A percentile compares a stretch with the other conserved stretches of the same genome.
phyloP scores from a whole-genome alignment of 2,113 vertebrate species.

The Phainopepla nitens region DNA sequence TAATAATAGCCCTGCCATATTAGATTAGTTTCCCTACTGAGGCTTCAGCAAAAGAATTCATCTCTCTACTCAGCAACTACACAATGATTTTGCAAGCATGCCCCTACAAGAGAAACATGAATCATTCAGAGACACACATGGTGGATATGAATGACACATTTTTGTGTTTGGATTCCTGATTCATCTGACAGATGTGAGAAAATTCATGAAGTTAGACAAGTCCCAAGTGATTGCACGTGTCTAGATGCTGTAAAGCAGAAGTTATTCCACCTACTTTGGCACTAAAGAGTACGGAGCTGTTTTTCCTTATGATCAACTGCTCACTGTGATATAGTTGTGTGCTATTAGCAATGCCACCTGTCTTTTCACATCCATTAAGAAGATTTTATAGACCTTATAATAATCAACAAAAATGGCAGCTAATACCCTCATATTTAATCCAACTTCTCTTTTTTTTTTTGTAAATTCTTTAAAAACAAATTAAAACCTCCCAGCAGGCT shows the following conservation, averaged over 20 bases:
- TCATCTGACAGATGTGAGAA: conserved; percentile 40
- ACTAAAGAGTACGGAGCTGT: neutral
- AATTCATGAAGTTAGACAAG: conserved; percentile 26
- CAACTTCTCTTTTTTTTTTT: neutral
- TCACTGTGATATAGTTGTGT: neutral
- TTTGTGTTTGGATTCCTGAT: conserved; percentile 13
- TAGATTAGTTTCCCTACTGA: neutral
- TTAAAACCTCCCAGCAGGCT: neutral
- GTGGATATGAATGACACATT: neutral
- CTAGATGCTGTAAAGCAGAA: conserved; percentile 22
- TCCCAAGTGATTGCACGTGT: neutral
- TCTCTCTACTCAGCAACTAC: neutral
- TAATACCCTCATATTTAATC: neutral
- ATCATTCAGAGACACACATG: neutral
- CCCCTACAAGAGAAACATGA: neutral
- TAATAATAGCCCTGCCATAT: neutral
- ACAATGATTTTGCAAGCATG: neutral
- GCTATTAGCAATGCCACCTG: neutral
- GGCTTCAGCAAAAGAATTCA: neutral
- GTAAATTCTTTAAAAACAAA: neutral
- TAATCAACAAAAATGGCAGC: neutral
- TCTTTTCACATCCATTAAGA: neutral
- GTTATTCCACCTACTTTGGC: conserved; percentile 15
- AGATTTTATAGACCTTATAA: neutral
- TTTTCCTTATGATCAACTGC: neutral